Evolutionary conservation across 2,797 vertebrate genomes (phyloP), one percentile per base, ranked within the genome.

Genomic region (Danio albolineatus): DNA sequence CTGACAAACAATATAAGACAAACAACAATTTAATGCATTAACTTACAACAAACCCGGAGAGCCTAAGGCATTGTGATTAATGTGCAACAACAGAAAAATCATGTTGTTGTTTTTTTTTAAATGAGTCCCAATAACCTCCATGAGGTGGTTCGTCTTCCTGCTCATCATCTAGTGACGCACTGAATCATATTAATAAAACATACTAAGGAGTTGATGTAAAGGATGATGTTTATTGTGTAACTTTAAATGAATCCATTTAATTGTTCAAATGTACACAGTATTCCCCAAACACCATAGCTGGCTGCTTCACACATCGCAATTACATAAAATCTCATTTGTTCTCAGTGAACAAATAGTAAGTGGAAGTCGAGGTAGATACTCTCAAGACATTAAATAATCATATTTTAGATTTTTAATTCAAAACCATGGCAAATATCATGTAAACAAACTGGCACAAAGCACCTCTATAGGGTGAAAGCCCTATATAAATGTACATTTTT

Each of bases 191-290:
- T 64, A 59, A 38, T 65, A 53, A 73, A 78, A 65, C 41, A 16
- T 39, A 75, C 53, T 62, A 67, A 76, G 64, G 54, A 46, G 60
- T 44, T 59, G 60, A 59, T 73, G n/a, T 61, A 79, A 79, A 73
- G 38, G 16, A 9, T 54, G 39, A 62, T 64, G 16, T 72, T 79
- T 79, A 72, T 79, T 79, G n/a, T 7, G 49, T 56, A 53, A 64
- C 48, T 46, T 73, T 65, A 73, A 65, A 73, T 64, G 19, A 73
- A 79, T 43, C 7, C 48, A 51, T 67, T 75, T 76, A 39, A 10
- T 36, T 66, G 5, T 64, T 57, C 10, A 51, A 78, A 51, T 12
- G 44, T 67, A 13, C 43, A 28, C 9, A 36, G 59, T 17, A 65
- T 72, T 76, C 17, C 51, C 39, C 38, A 54, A 48, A 48, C 57